These are phyloP conservation scores for Agrypnus murinus DNA, from an alignment of 2,888 invertebrate genomes.

Conservation along the genomic window DNA sequence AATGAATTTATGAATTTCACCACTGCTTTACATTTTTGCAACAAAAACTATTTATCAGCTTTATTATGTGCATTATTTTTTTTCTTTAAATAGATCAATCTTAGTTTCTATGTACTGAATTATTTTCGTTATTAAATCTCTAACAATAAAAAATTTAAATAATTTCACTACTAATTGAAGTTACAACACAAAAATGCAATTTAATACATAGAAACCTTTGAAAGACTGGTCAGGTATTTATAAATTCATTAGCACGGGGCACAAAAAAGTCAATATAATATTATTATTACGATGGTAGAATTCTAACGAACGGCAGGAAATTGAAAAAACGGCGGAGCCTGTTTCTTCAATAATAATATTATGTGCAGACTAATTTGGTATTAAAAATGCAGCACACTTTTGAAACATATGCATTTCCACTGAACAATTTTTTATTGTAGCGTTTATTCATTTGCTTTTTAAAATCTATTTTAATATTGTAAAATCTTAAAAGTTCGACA, in stretches of 20 bases:
- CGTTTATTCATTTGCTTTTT: constrained; percentile 39
- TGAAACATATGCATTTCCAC: constrained; percentile 62
- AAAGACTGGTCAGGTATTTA: background rate
- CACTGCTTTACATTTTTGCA: constrained; percentile 21
- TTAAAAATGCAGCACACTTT: constrained; percentile 59
- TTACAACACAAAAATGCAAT: too few relatives aligned
- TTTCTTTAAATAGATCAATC: constrained; percentile 29
- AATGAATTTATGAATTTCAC: constrained; percentile 46
- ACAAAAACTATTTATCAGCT: constrained; percentile 33
- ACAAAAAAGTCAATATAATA: constrained; percentile 52
- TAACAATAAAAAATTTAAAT: background rate
- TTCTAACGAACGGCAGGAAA: constrained; percentile 47
- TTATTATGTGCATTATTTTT: constrained; percentile 28
- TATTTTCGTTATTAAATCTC: background rate
- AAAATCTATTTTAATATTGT: constrained; percentile 42
- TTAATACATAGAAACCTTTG: background rate
- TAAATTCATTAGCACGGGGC: constrained; percentile 52
- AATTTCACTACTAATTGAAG: background rate
- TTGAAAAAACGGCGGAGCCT: constrained; percentile 57
- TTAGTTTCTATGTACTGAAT: constrained; percentile 25
- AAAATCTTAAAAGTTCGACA: constrained; percentile 37
- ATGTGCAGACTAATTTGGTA: constrained; percentile 58
- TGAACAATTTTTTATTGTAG: constrained; percentile 57
- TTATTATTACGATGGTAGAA: constrained; percentile 42
- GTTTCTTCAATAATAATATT: constrained; percentile 58